phyloP scores from a whole-genome alignment of 2,113 vertebrate genomes.

The Plestiodon gilberti region DNA sequence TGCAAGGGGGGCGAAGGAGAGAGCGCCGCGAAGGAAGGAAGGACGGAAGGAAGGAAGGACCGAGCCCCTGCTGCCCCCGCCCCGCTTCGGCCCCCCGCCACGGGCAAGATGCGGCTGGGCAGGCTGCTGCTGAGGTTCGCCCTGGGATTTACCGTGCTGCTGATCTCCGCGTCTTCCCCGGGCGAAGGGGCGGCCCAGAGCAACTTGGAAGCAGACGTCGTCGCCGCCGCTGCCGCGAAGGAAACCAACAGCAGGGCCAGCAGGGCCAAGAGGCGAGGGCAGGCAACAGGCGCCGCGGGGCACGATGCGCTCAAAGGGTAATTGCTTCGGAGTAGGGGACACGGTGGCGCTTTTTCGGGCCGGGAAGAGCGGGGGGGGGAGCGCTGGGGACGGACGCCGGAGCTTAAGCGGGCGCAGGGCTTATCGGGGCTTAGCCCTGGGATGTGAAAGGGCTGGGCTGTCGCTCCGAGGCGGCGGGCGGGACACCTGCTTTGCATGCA shows the following conservation, averaged over 20 bases:
- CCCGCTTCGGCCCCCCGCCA: not conserved
- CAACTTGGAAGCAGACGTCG: conserved; percentile 61
- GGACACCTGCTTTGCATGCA: not conserved
- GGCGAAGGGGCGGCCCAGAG: conserved; percentile 70
- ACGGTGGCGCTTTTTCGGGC: no score
- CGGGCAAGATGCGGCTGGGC: conserved; percentile 77
- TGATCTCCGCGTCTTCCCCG: conserved; percentile 65
- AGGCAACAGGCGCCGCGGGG: conserved; percentile 74
- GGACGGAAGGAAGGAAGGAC: not conserved
- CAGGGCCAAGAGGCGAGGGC: conserved; percentile 90
- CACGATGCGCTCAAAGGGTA: conserved; percentile 95
- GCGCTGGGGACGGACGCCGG: not conserved
- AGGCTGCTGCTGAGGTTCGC: conserved; percentile 81
- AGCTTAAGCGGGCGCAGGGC: no score
- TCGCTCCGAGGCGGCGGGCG: no score
- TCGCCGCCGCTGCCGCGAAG: not conserved
- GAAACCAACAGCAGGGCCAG: conserved; percentile 79
- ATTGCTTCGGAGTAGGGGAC: conserved; percentile 33
- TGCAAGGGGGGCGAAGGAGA: conserved; percentile 3
- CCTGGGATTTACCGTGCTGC: conserved; percentile 81
- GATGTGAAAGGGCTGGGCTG: no score
- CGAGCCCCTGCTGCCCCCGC: not conserved
- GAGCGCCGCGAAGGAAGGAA: not conserved
- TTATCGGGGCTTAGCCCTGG: no score
- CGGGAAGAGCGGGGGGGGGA: no score